phyloP scores from a whole-genome alignment of 1,140 invertebrate species.

The Eufriesea mexicana region DNA sequence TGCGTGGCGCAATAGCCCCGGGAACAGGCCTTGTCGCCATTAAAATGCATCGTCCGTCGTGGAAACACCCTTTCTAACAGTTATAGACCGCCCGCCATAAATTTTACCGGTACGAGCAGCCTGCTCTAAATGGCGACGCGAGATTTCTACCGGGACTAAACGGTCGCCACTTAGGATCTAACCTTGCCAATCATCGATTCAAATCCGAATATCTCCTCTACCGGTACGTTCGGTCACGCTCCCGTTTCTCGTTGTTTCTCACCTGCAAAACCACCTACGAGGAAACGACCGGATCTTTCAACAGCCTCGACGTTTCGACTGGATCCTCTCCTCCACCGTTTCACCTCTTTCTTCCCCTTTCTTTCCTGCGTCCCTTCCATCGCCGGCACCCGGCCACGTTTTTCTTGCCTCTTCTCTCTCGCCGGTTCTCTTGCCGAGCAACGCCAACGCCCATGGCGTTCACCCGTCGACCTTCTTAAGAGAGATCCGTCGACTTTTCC shows the following conservation, averaged over 20 bases:
- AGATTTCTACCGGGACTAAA: conserved; percentile 73
- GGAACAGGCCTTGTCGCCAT: conserved; percentile 31
- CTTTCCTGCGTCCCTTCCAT: background rate
- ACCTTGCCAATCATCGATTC: conserved; percentile 65
- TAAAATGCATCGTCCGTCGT: conserved; percentile 62
- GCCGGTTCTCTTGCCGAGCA: no score
- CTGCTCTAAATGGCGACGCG: conserved; percentile 68
- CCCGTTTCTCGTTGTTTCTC: background rate
- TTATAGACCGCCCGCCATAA: conserved; percentile 55
- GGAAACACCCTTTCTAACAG: conserved; percentile 63
- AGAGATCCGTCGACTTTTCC: conserved; percentile 67
- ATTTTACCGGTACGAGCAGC: conserved; percentile 59
- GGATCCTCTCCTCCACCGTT: background rate
- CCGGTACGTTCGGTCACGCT: background rate
- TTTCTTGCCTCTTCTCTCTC: conserved; percentile 29
- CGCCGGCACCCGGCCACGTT: background rate
- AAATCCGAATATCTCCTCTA: conserved; percentile 49
- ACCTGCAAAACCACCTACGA: conserved; percentile 12
- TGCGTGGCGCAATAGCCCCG: conserved; percentile 6
- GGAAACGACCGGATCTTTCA: background rate
- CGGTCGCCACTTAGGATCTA: conserved; percentile 52
- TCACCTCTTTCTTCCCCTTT: conserved; percentile 14
- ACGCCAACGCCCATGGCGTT: conserved; percentile 60
- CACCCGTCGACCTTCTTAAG: conserved; percentile 69
- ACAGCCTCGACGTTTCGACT: background rate